Evolutionary conservation across 1,140 invertebrate genomes (phyloP).

Genomic region (Hyles vespertilio): DNA sequence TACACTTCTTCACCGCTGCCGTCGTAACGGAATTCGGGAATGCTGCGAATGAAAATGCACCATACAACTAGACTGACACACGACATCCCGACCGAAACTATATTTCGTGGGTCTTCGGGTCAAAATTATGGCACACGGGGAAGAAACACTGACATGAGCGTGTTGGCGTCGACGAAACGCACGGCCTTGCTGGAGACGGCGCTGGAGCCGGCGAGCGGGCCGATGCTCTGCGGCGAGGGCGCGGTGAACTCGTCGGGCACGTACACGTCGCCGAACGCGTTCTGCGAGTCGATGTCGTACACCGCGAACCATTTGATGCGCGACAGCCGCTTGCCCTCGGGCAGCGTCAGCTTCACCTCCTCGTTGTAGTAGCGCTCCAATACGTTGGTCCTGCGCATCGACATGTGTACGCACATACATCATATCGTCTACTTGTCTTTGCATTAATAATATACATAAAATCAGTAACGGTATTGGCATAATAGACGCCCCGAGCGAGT

Average conservation of each 20-base stretch:
- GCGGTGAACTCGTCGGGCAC: constrained; percentile 94
- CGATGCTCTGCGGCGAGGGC: constrained; percentile 84
- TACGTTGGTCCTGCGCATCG: constrained; percentile 85
- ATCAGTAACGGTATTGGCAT: too few relatives aligned
- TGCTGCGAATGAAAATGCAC: constrained; percentile 37
- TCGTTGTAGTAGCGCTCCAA: constrained; percentile 90
- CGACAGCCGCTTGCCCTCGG: constrained; percentile 90
- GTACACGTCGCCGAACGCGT: constrained; percentile 92
- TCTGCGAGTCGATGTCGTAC: constrained; percentile 90
- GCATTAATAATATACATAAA: too few relatives aligned
- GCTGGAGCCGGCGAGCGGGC: constrained; percentile 79
- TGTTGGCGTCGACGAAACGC: constrained; percentile 88
- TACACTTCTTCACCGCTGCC: constrained; percentile 85
- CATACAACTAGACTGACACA: too few relatives aligned
- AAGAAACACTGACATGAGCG: constrained; percentile 74
- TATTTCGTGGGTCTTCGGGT: too few relatives aligned
- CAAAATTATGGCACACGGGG: too few relatives aligned
- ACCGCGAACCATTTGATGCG: constrained; percentile 94
- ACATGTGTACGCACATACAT: not conserved
- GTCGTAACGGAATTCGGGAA: constrained; percentile 87
- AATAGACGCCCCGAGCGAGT: too few relatives aligned
- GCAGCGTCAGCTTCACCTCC: constrained; percentile 88
- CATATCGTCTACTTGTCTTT: not conserved
- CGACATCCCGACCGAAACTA: too few relatives aligned
- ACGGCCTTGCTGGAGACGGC: constrained; percentile 83